These are phyloP conservation scores for Misgurnus anguillicaudatus DNA, from an alignment of 2,113 vertebrate genomes.

Conservation along the genomic window DNA sequence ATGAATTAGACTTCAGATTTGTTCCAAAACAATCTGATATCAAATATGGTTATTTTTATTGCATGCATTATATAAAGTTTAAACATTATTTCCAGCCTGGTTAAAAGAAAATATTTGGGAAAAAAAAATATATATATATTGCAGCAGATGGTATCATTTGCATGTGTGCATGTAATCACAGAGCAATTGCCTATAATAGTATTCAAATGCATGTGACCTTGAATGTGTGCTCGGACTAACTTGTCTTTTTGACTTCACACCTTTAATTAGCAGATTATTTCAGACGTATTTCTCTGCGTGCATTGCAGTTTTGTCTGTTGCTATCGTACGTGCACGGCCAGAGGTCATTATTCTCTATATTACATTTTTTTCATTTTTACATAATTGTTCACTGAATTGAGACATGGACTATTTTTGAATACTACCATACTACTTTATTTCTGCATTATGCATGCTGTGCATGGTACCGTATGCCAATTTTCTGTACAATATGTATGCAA, in stretches of 20 bases:
- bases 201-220: conserved; percentile 77
- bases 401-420: background rate
- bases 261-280: conserved; percentile 79
- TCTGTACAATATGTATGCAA: background rate
- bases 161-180: conserved; percentile 68
- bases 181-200: conserved; percentile 66
- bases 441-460: no score
- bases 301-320: conserved; percentile 63
- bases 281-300: conserved; percentile 66
- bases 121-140: conserved; percentile 12
- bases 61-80: no score
- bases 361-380: conserved; percentile 62
- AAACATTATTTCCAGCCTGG: background rate
- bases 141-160: conserved; percentile 71
- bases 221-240: conserved; percentile 62
- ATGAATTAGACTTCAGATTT: conserved; percentile 19
- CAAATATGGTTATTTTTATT: background rate
- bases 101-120: conserved; percentile 35
- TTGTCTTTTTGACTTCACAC: conserved; percentile 70
- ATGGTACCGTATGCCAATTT: conserved; percentile 1
- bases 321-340: conserved; percentile 58
- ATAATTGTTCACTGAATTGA: conserved; percentile 54
- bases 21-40: background rate
- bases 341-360: conserved; percentile 68
- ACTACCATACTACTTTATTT: background rate